Base-by-base conservation (phyloP, 2,888 invertebrate species). In the Eretmocerus hayati region DNA sequence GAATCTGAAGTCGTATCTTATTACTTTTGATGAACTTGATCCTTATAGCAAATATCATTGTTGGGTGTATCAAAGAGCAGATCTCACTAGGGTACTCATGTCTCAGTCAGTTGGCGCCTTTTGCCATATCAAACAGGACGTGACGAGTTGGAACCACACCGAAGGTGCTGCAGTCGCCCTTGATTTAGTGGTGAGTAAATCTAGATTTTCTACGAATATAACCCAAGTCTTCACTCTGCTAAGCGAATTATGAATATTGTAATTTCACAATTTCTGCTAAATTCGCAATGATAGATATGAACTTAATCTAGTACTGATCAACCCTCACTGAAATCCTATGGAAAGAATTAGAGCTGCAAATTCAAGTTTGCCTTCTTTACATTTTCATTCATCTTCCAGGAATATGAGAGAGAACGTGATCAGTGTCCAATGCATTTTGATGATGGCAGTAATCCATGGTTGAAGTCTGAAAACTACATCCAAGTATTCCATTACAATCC, bases 371-470 rank as follows among this genome's bases (percentile, higher is more conserved):
- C n/a, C n/a, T n/a, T n/a, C n/a, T n/a, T n/a, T n/a, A n/a, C n/a
- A n/a, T n/a, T n/a, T n/a, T n/a, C n/a, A 32, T 31, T 47, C 47
- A 69, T 39, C 3, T 50, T 52, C 13, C 46, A 71, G 69, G 71
- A 71, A 62, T 71, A 71, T 35, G 71, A 71, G 48, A 62, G 71
- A 53, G 71, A 71, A 84, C 84, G 84, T 59, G 96, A 97, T 75
- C 90, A 91, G 64, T 97, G 96, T 69, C 96, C 96, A 0, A 95
- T 96, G 91, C 84, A 89, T 68, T 97, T 95, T 66, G 94, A 96
- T 64, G 94, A 95, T 66, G 96, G 96, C 8, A 75, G 80, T 36
- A 82, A 94, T 73, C 93, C 94, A 0, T 94, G 89, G 89, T 62
- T 77, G 2, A 75, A 78, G 45, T 80, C 81, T 20, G 86, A 87